Conservation (phyloP, 2,113 vertebrate genomes). For the Puma concolor region DNA sequence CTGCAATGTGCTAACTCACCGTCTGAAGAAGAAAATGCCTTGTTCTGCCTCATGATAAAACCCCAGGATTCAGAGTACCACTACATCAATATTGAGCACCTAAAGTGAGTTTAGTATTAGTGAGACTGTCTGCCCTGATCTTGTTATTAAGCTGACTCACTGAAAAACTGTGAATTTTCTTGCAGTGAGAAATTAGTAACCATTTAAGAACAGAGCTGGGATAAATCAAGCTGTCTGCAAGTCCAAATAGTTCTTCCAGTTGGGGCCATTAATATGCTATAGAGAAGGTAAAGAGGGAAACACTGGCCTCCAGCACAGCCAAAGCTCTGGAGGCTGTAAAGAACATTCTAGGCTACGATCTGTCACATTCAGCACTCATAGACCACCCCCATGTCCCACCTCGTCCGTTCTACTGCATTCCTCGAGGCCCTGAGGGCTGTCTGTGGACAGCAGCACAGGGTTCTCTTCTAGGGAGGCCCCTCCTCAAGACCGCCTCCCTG, state of each 20-base stretch:
- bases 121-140: constrained; percentile 7
- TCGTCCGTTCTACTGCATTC: not conserved
- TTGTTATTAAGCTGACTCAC: constrained; percentile 44
- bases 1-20: not conserved
- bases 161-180: constrained; percentile 63
- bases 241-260: constrained; percentile 64
- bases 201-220: constrained; percentile 72
- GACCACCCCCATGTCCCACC: constrained; percentile 7
- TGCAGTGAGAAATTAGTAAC: constrained; percentile 75
- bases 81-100: not conserved
- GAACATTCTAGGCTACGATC: constrained; percentile 42
- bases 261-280: constrained; percentile 52
- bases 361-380: constrained; percentile 7
- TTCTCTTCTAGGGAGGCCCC: not conserved
- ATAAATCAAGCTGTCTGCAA: constrained; percentile 78
- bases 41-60: not conserved
- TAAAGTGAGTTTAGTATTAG: not conserved
- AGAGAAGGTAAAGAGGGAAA: constrained; percentile 21
- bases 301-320: constrained; percentile 33
- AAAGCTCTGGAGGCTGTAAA: constrained; percentile 25
- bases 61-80: not conserved
- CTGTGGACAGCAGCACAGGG: not conserved
- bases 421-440: not conserved
- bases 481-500: not conserved
- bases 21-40: not conserved